phyloP scores from a whole-genome alignment of 2,113 vertebrate genomes.

The Terrapene triunguis region DNA sequence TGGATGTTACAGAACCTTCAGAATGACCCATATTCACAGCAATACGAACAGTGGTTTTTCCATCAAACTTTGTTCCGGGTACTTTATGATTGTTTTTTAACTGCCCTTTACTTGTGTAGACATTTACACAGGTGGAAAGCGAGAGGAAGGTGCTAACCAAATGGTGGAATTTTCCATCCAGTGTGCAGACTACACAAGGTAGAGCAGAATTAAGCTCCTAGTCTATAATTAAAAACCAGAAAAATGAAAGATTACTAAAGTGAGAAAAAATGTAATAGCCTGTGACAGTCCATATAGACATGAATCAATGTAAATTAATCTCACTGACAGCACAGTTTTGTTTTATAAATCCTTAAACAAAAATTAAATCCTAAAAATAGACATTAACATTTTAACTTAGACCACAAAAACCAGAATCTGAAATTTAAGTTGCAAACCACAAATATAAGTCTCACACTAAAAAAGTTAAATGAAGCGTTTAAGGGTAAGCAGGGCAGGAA shows the following conservation, averaged over 20 bases:
- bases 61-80: background rate
- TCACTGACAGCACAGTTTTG: background rate
- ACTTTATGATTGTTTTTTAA: background rate
- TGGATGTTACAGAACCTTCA: background rate
- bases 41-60: background rate
- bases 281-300: background rate
- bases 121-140: background rate
- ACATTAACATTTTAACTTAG: rapidly evolving
- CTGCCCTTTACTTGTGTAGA: background rate
- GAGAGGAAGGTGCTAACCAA: background rate
- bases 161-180: slow-evolving; percentile 23
- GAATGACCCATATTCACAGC: background rate
- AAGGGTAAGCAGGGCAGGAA: background rate
- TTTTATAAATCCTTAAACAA: background rate
- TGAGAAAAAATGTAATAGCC: background rate
- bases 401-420: background rate
- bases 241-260: background rate
- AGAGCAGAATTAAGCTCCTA: background rate
- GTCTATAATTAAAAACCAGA: background rate
- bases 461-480: background rate
- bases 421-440: background rate
- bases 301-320: slow-evolving; percentile 5
- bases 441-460: background rate
- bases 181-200: background rate
- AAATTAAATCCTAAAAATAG: background rate